These are phyloP conservation scores for Pyxicephalus adspersus DNA, from an alignment of 2,113 vertebrate genomes.

Conservation along the genomic window DNA sequence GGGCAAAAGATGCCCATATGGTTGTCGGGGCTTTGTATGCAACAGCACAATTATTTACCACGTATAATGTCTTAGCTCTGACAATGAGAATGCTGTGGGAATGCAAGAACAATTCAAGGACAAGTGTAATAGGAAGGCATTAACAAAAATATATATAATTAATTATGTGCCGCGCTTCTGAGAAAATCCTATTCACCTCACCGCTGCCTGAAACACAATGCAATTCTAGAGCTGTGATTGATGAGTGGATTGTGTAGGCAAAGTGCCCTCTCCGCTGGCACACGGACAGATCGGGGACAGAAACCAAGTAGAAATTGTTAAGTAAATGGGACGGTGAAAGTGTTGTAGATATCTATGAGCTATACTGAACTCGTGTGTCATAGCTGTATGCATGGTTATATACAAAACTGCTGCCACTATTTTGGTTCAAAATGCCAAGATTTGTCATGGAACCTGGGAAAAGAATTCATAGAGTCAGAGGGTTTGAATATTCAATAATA, in stretches of 20 bases:
- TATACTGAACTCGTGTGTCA: background rate
- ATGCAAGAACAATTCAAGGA: constrained; percentile 25
- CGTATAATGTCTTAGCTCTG: constrained; percentile 5
- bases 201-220: constrained; percentile 10
- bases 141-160: background rate
- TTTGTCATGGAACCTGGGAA: too few relatives aligned
- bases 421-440: background rate
- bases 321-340: background rate
- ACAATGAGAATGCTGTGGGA: background rate
- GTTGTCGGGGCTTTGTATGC: background rate
- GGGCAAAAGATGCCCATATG: constrained; percentile 7
- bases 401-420: too few relatives aligned
- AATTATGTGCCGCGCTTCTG: background rate
- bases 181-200: constrained; percentile 36
- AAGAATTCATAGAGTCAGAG: too few relatives aligned
- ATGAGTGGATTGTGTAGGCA: constrained; percentile 21
- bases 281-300: constrained; percentile 12
- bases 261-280: constrained; percentile 19
- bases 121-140: background rate
- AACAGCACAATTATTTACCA: constrained; percentile 41
- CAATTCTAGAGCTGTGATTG: constrained; percentile 4
- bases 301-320: constrained; percentile 15
- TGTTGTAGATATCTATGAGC: background rate
- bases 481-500: too few relatives aligned
- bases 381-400: background rate